Evolutionary conservation across 2,888 invertebrate species (phyloP), one percentile per base, ranked within the genome.

Genomic region (Drosophila nr. perissopoda): DNA sequence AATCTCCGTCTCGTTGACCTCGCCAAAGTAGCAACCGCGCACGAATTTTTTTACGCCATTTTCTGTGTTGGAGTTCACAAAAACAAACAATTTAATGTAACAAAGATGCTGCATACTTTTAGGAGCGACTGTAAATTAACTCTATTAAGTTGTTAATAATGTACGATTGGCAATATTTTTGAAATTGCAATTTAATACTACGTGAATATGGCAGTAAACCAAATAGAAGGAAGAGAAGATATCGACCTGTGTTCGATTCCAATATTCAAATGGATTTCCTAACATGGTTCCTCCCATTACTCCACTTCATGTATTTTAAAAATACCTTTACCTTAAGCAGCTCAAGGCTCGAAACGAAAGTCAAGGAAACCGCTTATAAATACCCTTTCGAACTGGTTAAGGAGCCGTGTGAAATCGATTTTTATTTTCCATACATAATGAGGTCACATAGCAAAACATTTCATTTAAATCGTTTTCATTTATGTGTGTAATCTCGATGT

Each of bases 21-120:
- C 89, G 33, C 91, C 91, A 49, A 92, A 92, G 65, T 89, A 92
- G 61, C 91, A 92, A 71, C 83, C 91, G 34, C 91, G 86, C 52
- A 91, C 79, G 29, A 83, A 75, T 61, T 90, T 91, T 18, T 65
- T 72, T n/a, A 80, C 78, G 63, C 85, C 88, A 63, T 89, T 69
- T 79, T 92, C 91, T 91, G 81, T 51, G 56, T 66, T 52, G 29
- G 60, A n/a, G 38, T 21, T 27, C 56, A 66, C 76, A 48, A 71
- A 67, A 72, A 52, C 52, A 62, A 63, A 56, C 31, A 60, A 48
- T 49, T n/a, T 34, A 51, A 21, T 42, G 7, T 7, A 16, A 53
- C 10, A 63, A 36, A 60, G 27, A 25, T 70, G 67, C 27, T 58
- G 87, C 76, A 81, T 83, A 78, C 84, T 83, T 87, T 83, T 61